Evolutionary conservation across 2,797 vertebrate species (phyloP), one percentile per base, ranked within the genome.

Genomic region (Lindbergichthys nudifrons): DNA sequence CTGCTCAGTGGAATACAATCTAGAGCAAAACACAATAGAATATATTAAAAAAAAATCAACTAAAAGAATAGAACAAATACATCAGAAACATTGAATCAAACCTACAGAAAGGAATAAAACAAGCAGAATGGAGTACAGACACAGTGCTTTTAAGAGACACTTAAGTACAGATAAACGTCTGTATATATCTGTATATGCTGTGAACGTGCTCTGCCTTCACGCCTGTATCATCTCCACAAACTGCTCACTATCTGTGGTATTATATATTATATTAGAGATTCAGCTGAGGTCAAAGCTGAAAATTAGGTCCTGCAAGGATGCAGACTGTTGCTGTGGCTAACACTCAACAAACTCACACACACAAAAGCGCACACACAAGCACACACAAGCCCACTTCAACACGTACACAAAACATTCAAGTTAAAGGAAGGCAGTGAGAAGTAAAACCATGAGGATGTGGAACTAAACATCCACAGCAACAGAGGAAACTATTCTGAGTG

Each of bases 381-480:
- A 73, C 70, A 61, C 7, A 59, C 21, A 56, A 19, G 48, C 43
- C n/a, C 62, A 59, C 43, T 26, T 10, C 47, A 65, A 2, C 2
- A n/a, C 1, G 39, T 36, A 36, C 32, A 36, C 32, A 36, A 32
- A 36, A 5, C 9, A 36, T 36, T 9, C 2, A 36, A 6, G 32
- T 6, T 36, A 65, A 51, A 65, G 83, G 72, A 75, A 61, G 60
- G 53, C 70, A 87, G 79, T 18, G 65, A 84, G 86, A 93, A 89
- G 85, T 87, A 87, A 90, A 91, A 92, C 79, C 70, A 75, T 50
- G 85, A 83, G 16, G 26, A 73, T 56, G 65, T 68, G 80, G 75
- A 85, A 83, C 60, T 75, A 69, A 81, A 79, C 0, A 1, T 77
- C 53, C 48, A 42, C 48, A 77, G 64, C 9, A 3, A 70, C 62